Evolutionary conservation across 1,140 invertebrate genomes (phyloP), one percentile per base, ranked within the genome.

Genomic region (Drosophila pseudoananassae): DNA sequence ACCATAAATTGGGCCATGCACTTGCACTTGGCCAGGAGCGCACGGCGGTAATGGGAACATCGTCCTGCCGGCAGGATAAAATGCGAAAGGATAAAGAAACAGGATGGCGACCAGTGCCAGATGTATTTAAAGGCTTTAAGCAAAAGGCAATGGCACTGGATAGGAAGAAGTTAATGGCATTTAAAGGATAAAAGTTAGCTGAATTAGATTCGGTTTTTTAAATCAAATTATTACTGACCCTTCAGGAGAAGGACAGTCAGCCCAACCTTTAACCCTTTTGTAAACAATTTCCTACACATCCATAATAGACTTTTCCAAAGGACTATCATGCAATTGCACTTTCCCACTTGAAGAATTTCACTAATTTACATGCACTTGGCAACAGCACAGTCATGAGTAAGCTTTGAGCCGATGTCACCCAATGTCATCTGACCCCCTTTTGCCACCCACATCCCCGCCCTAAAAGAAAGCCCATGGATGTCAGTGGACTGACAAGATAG

Each of bases 1-100:
- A 43, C 82, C 64, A 87, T 85, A 85, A 85, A 85, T 85, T 82
- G 82, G 78, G 38, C 43, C 77, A 72, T 60, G 66, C 53, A 66
- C 60, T 65, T 65, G 71, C 71, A 75, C 71, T 65, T 79, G 79
- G 53, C 59, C 53, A 74, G 54, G 29, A 47, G 52, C 36, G 0
- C 15, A 12, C 17, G 43, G 6, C 20, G 43, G 45, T 33, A 60
- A 65, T 65, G 59, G 59, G 33, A 33, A 27, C 63, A 64, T 36
- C 57, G 25, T 47, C 33, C 46, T 29, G 43, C n/a, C 33, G 12
- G 10, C 12, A 10, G 43, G 43, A 46, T 20, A 20, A 40, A 25
- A 23, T 49, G 0, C 36, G 33, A 49, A 10, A 33, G 15, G 33
- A 40, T n/a, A 58, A 33, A 46, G 40, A 6, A 63, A 1, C 38